Evolutionary conservation across 1,140 invertebrate genomes (phyloP).

Genomic region (Choristoneura fumiferana): DNA sequence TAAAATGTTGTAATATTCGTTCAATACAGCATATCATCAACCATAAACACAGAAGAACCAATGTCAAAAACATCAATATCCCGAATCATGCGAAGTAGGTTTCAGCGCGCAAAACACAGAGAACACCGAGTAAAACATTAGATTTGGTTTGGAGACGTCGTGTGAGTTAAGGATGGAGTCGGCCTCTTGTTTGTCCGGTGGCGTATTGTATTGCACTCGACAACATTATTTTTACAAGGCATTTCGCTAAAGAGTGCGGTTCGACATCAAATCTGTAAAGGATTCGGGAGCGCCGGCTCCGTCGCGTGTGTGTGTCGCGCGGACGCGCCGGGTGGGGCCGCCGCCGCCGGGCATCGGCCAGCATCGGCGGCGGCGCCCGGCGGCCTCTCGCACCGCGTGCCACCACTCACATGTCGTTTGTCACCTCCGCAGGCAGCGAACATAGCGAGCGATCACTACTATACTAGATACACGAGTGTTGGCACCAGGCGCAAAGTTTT

Average conservation of each 20-base stretch:
- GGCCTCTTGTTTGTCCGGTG: conserved; percentile 26
- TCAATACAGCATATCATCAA: conserved; percentile 27
- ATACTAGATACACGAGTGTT: conserved; percentile 29
- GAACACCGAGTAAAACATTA: conserved; percentile 55
- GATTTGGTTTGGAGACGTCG: conserved; percentile 39
- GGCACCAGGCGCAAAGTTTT: conserved; percentile 51
- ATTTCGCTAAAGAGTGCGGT: conserved; percentile 28
- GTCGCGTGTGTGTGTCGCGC: conserved; percentile 63
- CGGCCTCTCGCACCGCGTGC: conserved; percentile 21
- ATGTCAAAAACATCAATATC: conserved; percentile 50
- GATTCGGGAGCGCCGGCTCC: conserved; percentile 67
- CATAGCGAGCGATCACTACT: conserved; percentile 6
- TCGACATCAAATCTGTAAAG: conserved; percentile 47
- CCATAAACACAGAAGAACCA: conserved; percentile 19
- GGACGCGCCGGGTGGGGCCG: no score
- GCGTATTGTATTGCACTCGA: conserved; percentile 22
- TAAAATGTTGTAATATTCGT: conserved; percentile 43
- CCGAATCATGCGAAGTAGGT: conserved; percentile 70
- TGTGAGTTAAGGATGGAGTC: conserved; percentile 44
- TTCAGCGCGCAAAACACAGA: conserved; percentile 67
- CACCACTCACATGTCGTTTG: conserved; percentile 16
- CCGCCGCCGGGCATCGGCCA: conserved; percentile 21
- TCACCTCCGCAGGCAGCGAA: conserved; percentile 10
- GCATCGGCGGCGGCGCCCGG: conserved; percentile 30
- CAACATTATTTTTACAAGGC: conserved; percentile 1